phyloP scores from a whole-genome alignment of 2,888 invertebrate genomes.

The Pristionchus entomophagus region DNA sequence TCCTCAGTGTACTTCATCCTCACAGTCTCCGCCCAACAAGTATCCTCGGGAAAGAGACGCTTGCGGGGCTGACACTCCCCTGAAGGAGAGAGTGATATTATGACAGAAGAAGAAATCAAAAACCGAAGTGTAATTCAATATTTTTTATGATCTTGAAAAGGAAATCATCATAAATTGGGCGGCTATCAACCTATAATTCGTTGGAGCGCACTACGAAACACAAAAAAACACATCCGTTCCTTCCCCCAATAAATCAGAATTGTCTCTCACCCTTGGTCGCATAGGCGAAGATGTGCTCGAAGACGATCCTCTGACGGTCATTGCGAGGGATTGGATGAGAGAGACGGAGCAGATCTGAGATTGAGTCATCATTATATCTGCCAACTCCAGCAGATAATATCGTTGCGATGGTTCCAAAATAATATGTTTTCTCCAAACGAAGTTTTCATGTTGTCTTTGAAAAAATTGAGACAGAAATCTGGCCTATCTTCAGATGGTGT shows the following conservation, averaged over 20 bases:
- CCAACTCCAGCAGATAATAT: neutral
- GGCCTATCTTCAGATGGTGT: too few species aligned
- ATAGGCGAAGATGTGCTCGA: conserved; percentile 67
- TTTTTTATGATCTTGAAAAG: too few species aligned
- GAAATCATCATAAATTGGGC: too few species aligned
- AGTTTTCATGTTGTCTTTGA: neutral
- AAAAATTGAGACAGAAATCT: too few species aligned
- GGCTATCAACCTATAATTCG: too few species aligned
- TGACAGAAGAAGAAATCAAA: too few species aligned
- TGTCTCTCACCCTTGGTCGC: conserved; percentile 58
- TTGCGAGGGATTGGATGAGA: conserved; percentile 66
- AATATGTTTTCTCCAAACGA: neutral
- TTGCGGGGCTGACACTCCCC: conserved; percentile 43
- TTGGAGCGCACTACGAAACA: neutral
- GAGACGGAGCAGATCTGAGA: conserved; percentile 81
- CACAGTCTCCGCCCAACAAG: conserved; percentile 46
- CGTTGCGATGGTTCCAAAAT: neutral
- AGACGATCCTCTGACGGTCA: conserved; percentile 55
- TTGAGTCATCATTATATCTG: neutral
- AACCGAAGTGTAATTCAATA: too few species aligned
- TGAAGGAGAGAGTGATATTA: neutral
- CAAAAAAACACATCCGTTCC: neutral
- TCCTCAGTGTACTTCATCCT: conserved; percentile 51
- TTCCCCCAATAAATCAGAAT: too few species aligned
- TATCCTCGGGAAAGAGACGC: conserved; percentile 32